Evolutionary conservation across 2,113 vertebrate species (phyloP).

Genomic region (Stegostoma tigrinum): DNA sequence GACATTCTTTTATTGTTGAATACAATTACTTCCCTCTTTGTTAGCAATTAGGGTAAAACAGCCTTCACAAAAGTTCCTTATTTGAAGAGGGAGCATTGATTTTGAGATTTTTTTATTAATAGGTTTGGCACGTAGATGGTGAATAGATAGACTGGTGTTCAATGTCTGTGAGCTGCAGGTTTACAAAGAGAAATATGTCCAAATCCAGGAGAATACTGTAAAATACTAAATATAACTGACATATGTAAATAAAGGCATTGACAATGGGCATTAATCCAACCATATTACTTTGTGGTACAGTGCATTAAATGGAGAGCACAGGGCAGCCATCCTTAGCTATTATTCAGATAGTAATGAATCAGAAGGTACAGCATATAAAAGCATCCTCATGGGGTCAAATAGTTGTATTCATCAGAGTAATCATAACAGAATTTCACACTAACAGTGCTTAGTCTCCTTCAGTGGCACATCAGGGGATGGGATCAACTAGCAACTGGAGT

Average conservation of each 20-base stretch:
- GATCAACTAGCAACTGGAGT: not conserved
- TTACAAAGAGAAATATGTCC: not conserved
- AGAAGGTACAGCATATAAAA: not conserved
- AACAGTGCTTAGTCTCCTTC: not conserved
- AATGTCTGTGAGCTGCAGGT: not conserved
- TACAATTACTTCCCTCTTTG: not conserved
- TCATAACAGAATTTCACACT: constrained; percentile 12
- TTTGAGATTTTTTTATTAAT: constrained; percentile 14
- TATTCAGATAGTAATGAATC: constrained; percentile 23
- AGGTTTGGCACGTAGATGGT: not conserved
- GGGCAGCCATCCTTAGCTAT: not conserved
- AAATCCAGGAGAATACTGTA: not conserved
- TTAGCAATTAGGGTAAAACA: not conserved
- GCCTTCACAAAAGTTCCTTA: not conserved
- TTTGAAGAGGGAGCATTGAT: constrained; percentile 3
- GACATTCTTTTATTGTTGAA: not conserved
- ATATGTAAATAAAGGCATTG: not conserved
- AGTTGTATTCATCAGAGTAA: not conserved
- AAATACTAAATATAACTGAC: constrained; percentile 21
- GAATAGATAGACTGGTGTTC: not conserved
- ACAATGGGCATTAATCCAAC: constrained; percentile 6
- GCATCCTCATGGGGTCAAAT: not conserved
- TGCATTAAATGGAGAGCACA: not conserved
- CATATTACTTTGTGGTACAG: not conserved
- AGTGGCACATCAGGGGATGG: not conserved